A percentile compares a stretch with the other conserved stretches of the same genome.
phyloP scores from a whole-genome alignment of 2,113 vertebrate genomes.

The zebrafish (Danio rerio) region GRCz12tu NC_133192.1:23419001-23419500 shows the following conservation, averaged over 20 bases:
- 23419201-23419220: not conserved
- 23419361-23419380: slow-evolving; percentile 77
- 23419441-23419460: slow-evolving; percentile 73
- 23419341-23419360: slow-evolving; percentile 72
- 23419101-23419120: no score
- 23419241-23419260: not conserved
- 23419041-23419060: no score
- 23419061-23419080: no score
- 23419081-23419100: no score
- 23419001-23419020: no score
- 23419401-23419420: slow-evolving; percentile 65
- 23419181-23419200: not conserved
- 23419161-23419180: no score
- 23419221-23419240: not conserved
- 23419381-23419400: slow-evolving; percentile 59
- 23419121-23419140: not conserved
- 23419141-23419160: not conserved
- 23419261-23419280: not conserved
- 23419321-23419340: slow-evolving; percentile 60
- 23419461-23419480: slow-evolving; percentile 71
- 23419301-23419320: not conserved
- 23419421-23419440: slow-evolving; percentile 69
- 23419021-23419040: no score
- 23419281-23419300: not conserved
- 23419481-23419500: slow-evolving; percentile 73